Evolutionary conservation across 2,113 vertebrate genomes (phyloP).

Genomic region (Lasiurus cinereus): DNA sequence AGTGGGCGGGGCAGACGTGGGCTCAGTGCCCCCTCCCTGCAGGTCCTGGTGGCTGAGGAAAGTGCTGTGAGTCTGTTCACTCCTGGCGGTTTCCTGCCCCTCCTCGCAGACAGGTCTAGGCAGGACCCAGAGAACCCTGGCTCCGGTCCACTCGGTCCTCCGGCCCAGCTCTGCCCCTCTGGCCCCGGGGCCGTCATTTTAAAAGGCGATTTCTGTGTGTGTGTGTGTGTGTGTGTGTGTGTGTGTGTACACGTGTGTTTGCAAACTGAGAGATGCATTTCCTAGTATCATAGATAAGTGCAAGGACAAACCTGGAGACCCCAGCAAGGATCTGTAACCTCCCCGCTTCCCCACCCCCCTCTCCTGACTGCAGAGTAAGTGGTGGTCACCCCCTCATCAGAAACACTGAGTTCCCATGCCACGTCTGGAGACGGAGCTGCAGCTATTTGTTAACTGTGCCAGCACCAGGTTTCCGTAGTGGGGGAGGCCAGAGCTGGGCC

Average conservation of each 20-base stretch:
- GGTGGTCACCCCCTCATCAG: not conserved
- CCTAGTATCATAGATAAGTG: not conserved
- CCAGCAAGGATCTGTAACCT: not conserved
- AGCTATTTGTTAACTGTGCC: not conserved
- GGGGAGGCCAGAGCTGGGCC: not conserved
- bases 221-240: too few relatives aligned
- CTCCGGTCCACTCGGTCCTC: not conserved
- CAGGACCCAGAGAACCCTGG: not conserved
- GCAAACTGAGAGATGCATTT: not conserved
- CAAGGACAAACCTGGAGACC: not conserved
- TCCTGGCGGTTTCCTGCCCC: not conserved
- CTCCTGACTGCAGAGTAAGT: not conserved
- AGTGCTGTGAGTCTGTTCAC: not conserved
- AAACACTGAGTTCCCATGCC: not conserved
- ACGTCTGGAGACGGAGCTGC: not conserved
- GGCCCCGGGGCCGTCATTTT: not conserved
- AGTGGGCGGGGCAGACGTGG: not conserved
- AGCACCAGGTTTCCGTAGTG: conserved; percentile 24
- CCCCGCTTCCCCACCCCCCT: not conserved
- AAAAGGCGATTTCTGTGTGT: not conserved
- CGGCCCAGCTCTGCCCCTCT: not conserved
- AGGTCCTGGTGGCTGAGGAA: not conserved
- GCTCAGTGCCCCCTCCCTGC: not conserved
- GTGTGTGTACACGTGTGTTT: too few relatives aligned
- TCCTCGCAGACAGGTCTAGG: not conserved